Evolutionary conservation across 2,888 invertebrate genomes (phyloP).

Genomic region (Drosophila borborema): DNA sequence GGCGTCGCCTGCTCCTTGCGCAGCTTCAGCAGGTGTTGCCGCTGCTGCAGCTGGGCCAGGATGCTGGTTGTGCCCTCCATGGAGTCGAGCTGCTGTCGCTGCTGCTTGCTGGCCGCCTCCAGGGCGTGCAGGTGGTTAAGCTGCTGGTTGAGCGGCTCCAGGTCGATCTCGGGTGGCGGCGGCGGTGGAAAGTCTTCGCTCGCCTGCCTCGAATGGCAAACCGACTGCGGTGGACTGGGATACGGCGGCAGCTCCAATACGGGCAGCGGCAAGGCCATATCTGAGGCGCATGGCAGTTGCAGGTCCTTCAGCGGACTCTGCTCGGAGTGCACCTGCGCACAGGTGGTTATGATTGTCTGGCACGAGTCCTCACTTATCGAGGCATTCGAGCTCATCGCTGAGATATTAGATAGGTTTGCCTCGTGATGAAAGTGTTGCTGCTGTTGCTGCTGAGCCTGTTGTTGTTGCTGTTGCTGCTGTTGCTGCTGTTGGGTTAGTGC

Average conservation of each 20-base stretch:
- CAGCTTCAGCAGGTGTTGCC: constrained; percentile 87
- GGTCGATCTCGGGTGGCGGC: constrained; percentile 89
- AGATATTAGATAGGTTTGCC: constrained; percentile 84
- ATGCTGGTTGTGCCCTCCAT: constrained; percentile 86
- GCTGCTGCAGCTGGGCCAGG: constrained; percentile 88
- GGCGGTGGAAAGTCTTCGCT: constrained; percentile 96
- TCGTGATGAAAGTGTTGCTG: constrained; percentile 84
- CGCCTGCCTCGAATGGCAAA: constrained; percentile 92
- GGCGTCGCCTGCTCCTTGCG: constrained; percentile 85
- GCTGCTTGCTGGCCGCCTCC: constrained; percentile 83
- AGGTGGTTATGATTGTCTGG: constrained; percentile 90
- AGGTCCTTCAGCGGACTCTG: constrained; percentile 87
- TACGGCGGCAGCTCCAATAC: constrained; percentile 92
- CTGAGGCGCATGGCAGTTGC: constrained; percentile 86
- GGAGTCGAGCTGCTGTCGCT: constrained; percentile 84
- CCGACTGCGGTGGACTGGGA: constrained; percentile 91
- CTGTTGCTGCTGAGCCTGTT: constrained; percentile 84
- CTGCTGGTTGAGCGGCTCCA: constrained; percentile 88
- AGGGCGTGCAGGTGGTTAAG: constrained; percentile 86
- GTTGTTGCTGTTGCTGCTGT: constrained; percentile 85
- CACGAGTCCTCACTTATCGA: constrained; percentile 86
- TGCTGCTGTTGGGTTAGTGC: constrained; percentile 87
- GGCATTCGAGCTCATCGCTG: constrained; percentile 85
- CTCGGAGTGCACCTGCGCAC: constrained; percentile 94
- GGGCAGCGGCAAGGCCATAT: neutral